These are phyloP conservation scores for Echinops telfairi DNA, from an alignment of 2,113 vertebrate species.

Conservation along the genomic window DNA sequence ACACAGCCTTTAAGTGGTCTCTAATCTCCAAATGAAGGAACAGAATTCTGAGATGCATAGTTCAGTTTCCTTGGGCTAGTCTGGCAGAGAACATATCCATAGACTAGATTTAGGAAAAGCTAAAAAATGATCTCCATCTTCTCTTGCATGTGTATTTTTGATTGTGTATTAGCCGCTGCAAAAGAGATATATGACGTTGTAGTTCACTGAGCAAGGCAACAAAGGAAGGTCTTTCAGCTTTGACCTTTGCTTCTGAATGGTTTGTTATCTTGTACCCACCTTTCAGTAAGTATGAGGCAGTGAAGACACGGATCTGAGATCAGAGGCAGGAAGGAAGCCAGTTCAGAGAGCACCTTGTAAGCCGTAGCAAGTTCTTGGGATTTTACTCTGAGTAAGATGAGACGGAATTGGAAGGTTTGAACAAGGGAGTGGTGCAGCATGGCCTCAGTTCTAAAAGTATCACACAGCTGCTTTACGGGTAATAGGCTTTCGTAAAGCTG, in stretches of 20 bases:
- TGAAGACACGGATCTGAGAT: neutral
- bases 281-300: neutral
- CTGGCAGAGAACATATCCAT: neutral
- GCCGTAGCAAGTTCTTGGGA: neutral
- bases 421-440: neutral
- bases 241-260: constrained; percentile 38
- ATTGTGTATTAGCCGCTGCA: neutral
- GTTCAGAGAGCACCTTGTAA: neutral
- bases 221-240: neutral
- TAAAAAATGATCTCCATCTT: neutral
- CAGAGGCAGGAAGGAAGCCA: neutral
- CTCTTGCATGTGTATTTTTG: neutral
- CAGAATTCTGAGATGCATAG: constrained; percentile 38
- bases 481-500: neutral
- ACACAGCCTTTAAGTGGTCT: constrained; percentile 23
- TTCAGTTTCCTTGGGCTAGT: constrained; percentile 20
- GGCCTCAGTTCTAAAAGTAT: neutral
- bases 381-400: neutral
- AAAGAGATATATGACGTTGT: no score
- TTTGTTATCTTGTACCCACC: neutral
- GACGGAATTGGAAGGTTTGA: neutral
- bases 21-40: constrained; percentile 24
- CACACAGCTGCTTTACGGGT: neutral
- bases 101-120: constrained; percentile 33
- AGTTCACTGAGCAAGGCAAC: neutral